Evolutionary conservation across 2,113 vertebrate genomes (phyloP).

Genomic region (Propithecus coquereli): DNA sequence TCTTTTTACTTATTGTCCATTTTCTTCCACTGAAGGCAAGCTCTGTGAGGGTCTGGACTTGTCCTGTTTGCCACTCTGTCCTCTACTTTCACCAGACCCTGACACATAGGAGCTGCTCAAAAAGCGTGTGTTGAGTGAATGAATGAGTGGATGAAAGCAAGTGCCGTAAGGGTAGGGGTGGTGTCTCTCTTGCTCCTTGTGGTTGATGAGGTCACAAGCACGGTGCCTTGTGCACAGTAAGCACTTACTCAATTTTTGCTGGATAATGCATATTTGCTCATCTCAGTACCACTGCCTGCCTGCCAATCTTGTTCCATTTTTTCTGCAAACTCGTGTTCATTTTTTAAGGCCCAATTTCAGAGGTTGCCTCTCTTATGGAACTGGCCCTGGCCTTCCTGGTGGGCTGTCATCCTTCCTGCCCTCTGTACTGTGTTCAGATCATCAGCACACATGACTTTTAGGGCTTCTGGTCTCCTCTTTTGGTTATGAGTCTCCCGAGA

Average conservation of each 20-base stretch:
- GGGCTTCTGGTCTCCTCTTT: not conserved
- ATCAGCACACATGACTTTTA: not conserved
- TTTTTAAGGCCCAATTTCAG: not conserved
- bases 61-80: too few species aligned
- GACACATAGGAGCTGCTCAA: not conserved
- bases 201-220: not conserved
- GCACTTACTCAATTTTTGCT: not conserved
- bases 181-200: not conserved
- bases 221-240: rapidly evolving
- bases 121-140: not conserved
- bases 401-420: rapidly evolving
- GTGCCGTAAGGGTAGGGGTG: rapidly evolving
- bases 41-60: not conserved
- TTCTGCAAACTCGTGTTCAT: not conserved
- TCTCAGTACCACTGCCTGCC: not conserved
- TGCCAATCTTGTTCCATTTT: not conserved
- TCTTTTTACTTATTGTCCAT: not conserved
- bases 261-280: not conserved
- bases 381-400: not conserved
- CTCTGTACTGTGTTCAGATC: not conserved
- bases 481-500: not conserved
- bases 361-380: not conserved
- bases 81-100: not conserved
- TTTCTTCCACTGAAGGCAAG: not conserved
- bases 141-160: not conserved